Base-by-base conservation (phyloP, 2,113 vertebrate genomes). In the Mustelus asterias region DNA sequence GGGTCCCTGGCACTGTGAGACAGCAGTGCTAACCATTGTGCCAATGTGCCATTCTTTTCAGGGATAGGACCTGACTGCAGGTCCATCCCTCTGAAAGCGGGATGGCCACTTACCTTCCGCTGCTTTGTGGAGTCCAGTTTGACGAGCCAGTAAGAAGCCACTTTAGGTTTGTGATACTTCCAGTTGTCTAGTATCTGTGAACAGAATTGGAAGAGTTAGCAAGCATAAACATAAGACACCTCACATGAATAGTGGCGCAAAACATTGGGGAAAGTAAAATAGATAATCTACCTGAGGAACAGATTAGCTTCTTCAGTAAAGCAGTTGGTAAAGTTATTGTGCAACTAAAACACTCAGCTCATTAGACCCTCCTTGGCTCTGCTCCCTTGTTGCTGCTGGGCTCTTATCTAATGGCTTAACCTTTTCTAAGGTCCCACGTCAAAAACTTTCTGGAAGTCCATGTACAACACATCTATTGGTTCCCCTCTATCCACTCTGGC, bases 101-200 rank as follows among this genome's bases (percentile, higher is more conserved):
- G 4, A 8, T 16, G 3, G 58, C 89, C 37, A 97, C 98, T 98
- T 96, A 99, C 99, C 98, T 99, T 99, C 96, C 99, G 97, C 96
- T 99, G 99, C 97, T 99, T 99, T 96, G 97, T 98, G 94, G 99
- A 98, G 96, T 99, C 99, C 97, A 99, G 97, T 97, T 99, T 99
- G 97, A 99, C 98, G 83, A 99, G 97, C 99, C 99, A 99, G 96
- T 98, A 99, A 44, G 99, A 99, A 96, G 99, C 99, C 95, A 99
- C 98, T 97, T 99, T 99, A 97, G 99, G 97, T 97, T 99, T 99
- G 97, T 99, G 98, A 96, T 98, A 98, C 96, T 99, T 99, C 99
- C 99, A 99, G 96, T 99, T 99, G 97, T 99, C 99, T 58, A 98
- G 98, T 96, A 99, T 99, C 99, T 99, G 96, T 97, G 60, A 96